phyloP scores from a whole-genome alignment of 2,113 vertebrate species.

The Limanda limanda region DNA sequence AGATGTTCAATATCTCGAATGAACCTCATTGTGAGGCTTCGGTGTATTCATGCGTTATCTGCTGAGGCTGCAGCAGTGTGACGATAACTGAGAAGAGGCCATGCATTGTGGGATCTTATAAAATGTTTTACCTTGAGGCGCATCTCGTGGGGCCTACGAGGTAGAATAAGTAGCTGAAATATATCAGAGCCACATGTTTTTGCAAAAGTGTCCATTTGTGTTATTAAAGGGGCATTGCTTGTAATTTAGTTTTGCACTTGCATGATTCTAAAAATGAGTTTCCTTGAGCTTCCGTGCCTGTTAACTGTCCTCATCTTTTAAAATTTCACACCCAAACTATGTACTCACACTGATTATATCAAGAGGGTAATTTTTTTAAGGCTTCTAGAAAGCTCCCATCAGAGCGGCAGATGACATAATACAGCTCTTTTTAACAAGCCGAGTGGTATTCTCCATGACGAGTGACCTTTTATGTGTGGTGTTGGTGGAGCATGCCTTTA shows the following conservation, averaged over 20 bases:
- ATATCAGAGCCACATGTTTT: no score
- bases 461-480: slow-evolving; percentile 13
- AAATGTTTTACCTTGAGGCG: neutral
- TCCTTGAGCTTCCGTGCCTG: no score
- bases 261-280: no score
- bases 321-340: no score
- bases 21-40: neutral
- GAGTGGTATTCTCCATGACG: neutral
- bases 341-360: no score
- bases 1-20: slow-evolving; percentile 10
- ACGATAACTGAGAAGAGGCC: neutral
- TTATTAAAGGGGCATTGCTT: no score
- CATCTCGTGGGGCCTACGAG: neutral
- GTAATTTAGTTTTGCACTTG: no score
- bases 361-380: no score
- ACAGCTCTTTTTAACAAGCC: neutral
- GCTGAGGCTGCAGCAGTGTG: slow-evolving; percentile 7
- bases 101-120: neutral
- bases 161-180: neutral
- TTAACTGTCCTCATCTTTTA: no score
- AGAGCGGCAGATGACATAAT: neutral
- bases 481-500: slow-evolving; percentile 17
- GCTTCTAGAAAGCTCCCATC: no score
- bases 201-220: no score
- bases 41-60: slow-evolving; percentile 8